Base-by-base conservation (phyloP, 2,888 invertebrate species). In the Lycia hirtaria region DNA sequence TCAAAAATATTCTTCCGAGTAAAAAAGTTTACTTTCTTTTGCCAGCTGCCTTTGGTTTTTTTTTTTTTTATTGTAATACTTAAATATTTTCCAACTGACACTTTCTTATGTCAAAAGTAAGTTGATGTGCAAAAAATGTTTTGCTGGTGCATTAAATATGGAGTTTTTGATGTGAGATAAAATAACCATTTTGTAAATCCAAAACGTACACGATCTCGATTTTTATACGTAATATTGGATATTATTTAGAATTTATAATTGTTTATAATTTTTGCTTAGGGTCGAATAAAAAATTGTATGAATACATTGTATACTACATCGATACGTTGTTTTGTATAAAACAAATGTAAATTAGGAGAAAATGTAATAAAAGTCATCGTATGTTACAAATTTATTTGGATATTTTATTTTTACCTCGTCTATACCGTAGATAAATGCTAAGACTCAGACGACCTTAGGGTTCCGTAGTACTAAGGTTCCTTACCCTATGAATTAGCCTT, bases 341-440 rank as follows among this genome's bases (percentile, higher is more conserved):
- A 86, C 79, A 76, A 85, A 82, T 89, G 87, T 89, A 88, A 86
- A 80, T 86, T 90, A 90, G 85, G 78, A 82, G 75, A 78, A 83
- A 85, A 81, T 88, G 85, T 88, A 91, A 89, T 92, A 92, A 90
- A 91, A 90, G 88, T 91, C 88, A 89, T 88, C 77, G 85, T 89
- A 88, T 89, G 88, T 90, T 91, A 85, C 82, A 84, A 87, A 83
- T 82, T 79, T 81, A 55, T 60, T 47, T 57, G 68, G 80, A 69
- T 41, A 81, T 85, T 68, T 89, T 80, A 87, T 87, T 89, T 81
- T 35, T 43, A 26, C 22, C 19, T 30, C 26, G 4, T 19, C 7
- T 6, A n/a, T n/a, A n/a, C n/a, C n/a, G n/a, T n/a, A n/a, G n/a
- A n/a, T n/a, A n/a, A n/a, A n/a, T n/a, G n/a, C n/a, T n/a, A n/a